Evolutionary conservation across 2,888 invertebrate species (phyloP), one percentile per base, ranked within the genome.

Genomic region (Pyrocoelia pectoralis): DNA sequence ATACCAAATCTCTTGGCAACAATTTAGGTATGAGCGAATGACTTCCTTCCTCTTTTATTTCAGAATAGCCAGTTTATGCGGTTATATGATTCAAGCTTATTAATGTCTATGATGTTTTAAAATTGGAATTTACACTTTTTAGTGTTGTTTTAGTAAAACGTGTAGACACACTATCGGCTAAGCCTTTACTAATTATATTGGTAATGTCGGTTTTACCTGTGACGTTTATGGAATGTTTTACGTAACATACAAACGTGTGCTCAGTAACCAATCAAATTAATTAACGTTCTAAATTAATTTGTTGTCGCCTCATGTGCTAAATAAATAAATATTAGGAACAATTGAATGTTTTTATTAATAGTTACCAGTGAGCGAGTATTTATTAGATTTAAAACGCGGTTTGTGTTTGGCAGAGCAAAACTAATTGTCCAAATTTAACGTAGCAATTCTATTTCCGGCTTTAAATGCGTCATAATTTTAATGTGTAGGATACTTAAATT

Each of bases 1-100:
- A 57, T 41, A 38, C 54, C 51, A 51, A 59, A 60, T 52, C 51
- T 60, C 28, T 61, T 65, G 65, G 65, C 65, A 65, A 55, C 33
- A 46, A 43, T 58, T 58, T 51, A 65, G 56, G 65, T 60, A 61
- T 61, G 65, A 56, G 57, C 56, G 49, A 62, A 62, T 54, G 61
- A 70, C 70, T 70, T 70, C 70, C 70, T 70, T 70, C 70, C 70
- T 70, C 66, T 33, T 33, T 66, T 61, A 54, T 64, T 14, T 68
- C 61, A 67, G 57, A 62, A 64, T 65, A 66, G 67, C 68, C 56
- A 56, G 57, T 60, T 68, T 62, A 61, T 68, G 67, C 68, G 67
- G 58, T 58, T 60, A 58, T 61, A 57, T 68, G 70, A 70, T 67
- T 70, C 70, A 70, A 57, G 59, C 59, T 68, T 70, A 68, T 63